phyloP scores from a whole-genome alignment of 2,888 invertebrate species.

The Tetheella fluctuosa region DNA sequence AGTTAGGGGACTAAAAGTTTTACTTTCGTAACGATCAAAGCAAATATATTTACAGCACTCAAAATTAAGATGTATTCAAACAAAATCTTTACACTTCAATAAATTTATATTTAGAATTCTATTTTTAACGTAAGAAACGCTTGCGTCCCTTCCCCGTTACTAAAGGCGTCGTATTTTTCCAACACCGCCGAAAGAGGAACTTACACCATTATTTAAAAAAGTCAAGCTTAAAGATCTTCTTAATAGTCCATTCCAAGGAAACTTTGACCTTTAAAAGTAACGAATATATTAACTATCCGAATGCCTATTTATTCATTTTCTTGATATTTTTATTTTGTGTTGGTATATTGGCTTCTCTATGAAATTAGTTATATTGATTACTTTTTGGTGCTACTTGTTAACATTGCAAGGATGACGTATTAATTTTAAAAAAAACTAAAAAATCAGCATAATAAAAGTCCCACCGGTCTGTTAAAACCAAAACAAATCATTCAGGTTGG shows the following conservation, averaged over 20 bases:
- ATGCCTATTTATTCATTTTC: background rate
- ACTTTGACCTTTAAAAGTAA: background rate
- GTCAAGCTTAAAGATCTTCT: conserved; percentile 30
- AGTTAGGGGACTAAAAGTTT: background rate
- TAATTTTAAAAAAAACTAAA: background rate
- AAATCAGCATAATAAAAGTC: background rate
- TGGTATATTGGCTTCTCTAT: no score
- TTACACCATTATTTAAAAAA: conserved; percentile 31
- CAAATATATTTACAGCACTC: background rate
- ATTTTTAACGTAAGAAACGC: conserved; percentile 32
- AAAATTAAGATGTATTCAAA: conserved; percentile 21
- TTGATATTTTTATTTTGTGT: no score
- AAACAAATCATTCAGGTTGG: conserved; percentile 4
- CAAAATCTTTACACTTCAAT: conserved; percentile 26
- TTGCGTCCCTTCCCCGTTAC: conserved; percentile 7
- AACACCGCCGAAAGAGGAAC: conserved; percentile 18
- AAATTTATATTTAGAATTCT: conserved; percentile 41
- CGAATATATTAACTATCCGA: background rate
- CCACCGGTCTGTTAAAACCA: background rate
- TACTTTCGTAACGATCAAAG: background rate
- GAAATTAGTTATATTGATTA: no score
- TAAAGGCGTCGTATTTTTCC: background rate
- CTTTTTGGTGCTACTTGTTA: no score
- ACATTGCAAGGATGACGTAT: no score
- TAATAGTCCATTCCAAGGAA: conserved; percentile 20